These are phyloP conservation scores for Jacana jacana DNA, from an alignment of 2,113 vertebrate genomes.

Conservation along the genomic window DNA sequence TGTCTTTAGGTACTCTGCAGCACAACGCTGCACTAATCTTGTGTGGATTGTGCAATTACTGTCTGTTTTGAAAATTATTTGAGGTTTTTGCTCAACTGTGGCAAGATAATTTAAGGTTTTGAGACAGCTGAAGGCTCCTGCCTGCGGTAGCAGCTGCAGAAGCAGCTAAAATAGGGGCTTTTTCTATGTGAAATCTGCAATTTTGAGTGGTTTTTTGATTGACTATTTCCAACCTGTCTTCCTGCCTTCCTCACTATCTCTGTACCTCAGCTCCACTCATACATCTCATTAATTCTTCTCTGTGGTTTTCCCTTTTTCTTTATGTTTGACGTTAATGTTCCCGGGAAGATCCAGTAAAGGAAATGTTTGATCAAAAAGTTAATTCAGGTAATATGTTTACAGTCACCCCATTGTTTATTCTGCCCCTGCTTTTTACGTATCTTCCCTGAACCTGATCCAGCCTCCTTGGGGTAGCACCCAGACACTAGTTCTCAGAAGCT, in stretches of 20 bases:
- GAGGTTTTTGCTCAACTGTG: background rate
- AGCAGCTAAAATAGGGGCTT: background rate
- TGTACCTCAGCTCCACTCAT: background rate
- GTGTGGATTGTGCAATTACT: background rate
- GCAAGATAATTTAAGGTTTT: background rate
- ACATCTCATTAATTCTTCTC: background rate
- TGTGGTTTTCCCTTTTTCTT: background rate
- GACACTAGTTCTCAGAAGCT: too few species aligned
- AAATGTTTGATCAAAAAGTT: background rate
- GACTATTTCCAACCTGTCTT: background rate
- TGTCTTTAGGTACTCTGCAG: background rate
- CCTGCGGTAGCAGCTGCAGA: background rate
- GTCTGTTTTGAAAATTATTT: background rate
- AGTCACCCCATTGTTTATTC: background rate
- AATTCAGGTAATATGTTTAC: background rate
- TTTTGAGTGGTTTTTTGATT: background rate
- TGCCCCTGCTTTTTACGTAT: rapidly evolving
- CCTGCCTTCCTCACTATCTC: background rate
- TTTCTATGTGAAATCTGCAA: background rate
- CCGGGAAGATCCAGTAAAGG: background rate
- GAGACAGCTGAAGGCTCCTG: background rate
- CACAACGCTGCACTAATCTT: background rate
- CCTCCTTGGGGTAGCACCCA: background rate
- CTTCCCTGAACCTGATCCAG: background rate
- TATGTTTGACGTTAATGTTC: background rate